phyloP scores from a whole-genome alignment of 2,797 vertebrate genomes.

The Coilia nasus region DNA sequence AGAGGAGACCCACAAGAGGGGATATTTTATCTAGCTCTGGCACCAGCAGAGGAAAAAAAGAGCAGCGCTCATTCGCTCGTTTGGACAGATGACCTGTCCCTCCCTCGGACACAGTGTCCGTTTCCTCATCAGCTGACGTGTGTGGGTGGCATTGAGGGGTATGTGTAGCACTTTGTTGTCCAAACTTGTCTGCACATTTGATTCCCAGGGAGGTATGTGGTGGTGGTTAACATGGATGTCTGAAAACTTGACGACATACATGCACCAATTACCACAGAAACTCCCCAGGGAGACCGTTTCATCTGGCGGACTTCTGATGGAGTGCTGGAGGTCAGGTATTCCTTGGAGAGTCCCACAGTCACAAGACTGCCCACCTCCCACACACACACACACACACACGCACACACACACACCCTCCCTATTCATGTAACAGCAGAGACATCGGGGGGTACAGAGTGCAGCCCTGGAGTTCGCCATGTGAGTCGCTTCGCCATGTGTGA shows the following conservation, averaged over 20 bases:
- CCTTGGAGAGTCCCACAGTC: constrained; percentile 3
- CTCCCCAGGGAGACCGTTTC: not conserved
- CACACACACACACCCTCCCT: not conserved
- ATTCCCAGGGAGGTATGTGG: not conserved
- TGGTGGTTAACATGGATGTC: not conserved
- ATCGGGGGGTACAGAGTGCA: constrained; percentile 11
- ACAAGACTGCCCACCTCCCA: not conserved
- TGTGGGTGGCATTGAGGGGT: not conserved
- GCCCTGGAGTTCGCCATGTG: not conserved
- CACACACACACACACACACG: no score
- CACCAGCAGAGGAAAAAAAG: constrained; percentile 5
- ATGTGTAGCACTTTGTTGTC: not conserved
- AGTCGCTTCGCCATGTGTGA: not conserved
- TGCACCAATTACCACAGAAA: not conserved
- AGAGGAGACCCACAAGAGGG: not conserved
- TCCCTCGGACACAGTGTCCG: not conserved
- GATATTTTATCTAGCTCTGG: not conserved
- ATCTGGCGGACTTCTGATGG: not conserved
- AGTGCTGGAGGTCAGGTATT: not conserved
- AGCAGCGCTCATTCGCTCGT: not conserved
- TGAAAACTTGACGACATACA: not conserved
- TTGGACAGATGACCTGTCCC: not conserved
- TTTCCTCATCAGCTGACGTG: not conserved
- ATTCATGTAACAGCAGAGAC: not conserved
- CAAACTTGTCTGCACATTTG: not conserved